Conservation (phyloP, 2,888 invertebrate species). For the Strigamia maritima region DNA sequence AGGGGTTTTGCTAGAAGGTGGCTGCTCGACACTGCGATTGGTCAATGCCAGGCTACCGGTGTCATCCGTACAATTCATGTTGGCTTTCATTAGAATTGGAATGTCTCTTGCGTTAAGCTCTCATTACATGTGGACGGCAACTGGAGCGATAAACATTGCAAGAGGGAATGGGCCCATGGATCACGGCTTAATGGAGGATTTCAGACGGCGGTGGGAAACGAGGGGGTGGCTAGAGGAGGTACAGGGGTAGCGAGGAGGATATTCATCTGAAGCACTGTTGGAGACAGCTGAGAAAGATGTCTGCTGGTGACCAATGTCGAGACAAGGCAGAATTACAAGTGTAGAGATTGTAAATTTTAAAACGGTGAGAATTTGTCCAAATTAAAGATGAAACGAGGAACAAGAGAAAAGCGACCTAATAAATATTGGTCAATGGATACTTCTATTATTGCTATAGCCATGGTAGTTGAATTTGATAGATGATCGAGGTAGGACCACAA, state of each 20-base stretch:
- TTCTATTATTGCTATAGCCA: not conserved
- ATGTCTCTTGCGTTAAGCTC: constrained; percentile 10
- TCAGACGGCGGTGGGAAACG: constrained; percentile 10
- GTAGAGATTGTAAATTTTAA: not conserved
- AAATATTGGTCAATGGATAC: constrained; percentile 1
- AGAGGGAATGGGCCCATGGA: constrained; percentile 15
- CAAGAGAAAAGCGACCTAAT: not conserved
- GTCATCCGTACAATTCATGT: constrained; percentile 15
- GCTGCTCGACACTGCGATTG: constrained; percentile 10
- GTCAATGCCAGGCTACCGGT: constrained; percentile 15
- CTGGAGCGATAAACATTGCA: constrained; percentile 15
- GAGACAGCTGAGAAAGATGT: constrained; percentile 10
- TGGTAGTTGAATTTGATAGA: constrained; percentile 5
- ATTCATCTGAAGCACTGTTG: not conserved
- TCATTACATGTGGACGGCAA: constrained; percentile 10
- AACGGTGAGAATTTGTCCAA: not conserved
- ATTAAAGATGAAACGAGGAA: not conserved
- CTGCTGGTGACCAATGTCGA: not conserved
- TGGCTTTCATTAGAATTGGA: constrained; percentile 15
- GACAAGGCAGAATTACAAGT: not conserved
- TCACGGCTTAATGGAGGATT: constrained; percentile 10
- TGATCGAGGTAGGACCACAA: constrained; percentile 5
- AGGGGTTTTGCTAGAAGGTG: not conserved
- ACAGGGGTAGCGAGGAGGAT: not conserved
- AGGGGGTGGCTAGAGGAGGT: not conserved